phyloP scores from a whole-genome alignment of 2,113 vertebrate species.

The Sorex araneus region DNA sequence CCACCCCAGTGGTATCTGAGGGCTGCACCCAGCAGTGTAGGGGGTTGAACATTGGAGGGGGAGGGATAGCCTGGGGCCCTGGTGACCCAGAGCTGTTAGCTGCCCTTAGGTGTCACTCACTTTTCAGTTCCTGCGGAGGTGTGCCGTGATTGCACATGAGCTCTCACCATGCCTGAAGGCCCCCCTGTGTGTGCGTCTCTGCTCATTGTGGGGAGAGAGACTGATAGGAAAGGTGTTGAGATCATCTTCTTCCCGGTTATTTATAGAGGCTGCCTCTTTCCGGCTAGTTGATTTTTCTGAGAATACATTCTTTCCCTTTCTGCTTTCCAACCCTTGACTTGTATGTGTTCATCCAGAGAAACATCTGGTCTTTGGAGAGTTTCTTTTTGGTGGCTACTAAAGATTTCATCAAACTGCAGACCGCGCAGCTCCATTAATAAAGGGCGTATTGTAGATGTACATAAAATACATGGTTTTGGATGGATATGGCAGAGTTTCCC shows the following conservation, averaged over 20 bases:
- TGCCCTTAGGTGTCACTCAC: neutral
- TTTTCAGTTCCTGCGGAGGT: neutral
- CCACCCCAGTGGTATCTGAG: no score
- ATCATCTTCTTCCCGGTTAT: slow-evolving; percentile 52
- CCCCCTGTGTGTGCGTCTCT: neutral
- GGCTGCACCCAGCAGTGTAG: no score
- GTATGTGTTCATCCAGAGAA: slow-evolving; percentile 62
- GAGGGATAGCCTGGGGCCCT: no score
- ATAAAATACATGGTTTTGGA: neutral
- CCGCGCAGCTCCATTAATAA: slow-evolving; percentile 35
- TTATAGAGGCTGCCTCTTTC: slow-evolving; percentile 59
- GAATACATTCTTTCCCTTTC: slow-evolving; percentile 71
- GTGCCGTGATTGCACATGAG: slow-evolving; percentile 38
- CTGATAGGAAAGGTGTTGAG: neutral
- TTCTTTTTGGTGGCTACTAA: slow-evolving; percentile 73
- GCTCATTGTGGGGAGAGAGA: neutral
- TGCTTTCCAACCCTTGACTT: slow-evolving; percentile 61
- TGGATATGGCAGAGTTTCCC: neutral
- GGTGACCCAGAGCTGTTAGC: neutral
- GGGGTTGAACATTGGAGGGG: no score
- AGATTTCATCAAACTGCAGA: slow-evolving; percentile 57
- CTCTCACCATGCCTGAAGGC: neutral
- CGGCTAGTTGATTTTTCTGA: slow-evolving; percentile 73
- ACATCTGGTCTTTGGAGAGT: slow-evolving; percentile 72
- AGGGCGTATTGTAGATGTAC: neutral